Percentiles rank a stretch among this genome's conserved stretches.
Conservation (phyloP, 2,113 vertebrate genomes). For the Campylomormyrus tamandua region DNA sequence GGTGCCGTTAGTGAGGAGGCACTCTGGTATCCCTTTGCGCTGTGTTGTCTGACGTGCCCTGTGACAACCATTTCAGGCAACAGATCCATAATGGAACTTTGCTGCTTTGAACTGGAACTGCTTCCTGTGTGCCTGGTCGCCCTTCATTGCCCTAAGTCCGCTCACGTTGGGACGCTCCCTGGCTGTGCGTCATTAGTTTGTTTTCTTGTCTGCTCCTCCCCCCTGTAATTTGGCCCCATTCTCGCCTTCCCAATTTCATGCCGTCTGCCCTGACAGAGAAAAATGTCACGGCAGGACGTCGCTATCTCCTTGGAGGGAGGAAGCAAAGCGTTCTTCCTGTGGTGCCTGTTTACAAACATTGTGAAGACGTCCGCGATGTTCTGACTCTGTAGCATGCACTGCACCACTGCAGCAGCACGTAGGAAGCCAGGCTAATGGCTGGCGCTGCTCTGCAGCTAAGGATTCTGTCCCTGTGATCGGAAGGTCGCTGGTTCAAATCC, state of each 20-base stretch:
- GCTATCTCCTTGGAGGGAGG: neutral
- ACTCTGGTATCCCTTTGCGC: neutral
- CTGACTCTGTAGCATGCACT: neutral
- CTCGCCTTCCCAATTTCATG: constrained; percentile 4
- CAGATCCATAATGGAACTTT: neutral
- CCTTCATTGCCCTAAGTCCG: neutral
- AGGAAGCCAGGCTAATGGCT: neutral
- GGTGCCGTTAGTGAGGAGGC: neutral
- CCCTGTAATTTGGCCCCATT: neutral
- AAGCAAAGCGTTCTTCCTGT: neutral
- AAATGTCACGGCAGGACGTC: neutral
- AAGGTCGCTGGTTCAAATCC: neutral
- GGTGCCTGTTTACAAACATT: neutral
- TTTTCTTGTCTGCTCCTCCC: neutral
- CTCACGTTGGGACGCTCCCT: neutral
- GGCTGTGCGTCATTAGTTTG: neutral
- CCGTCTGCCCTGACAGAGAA: neutral
- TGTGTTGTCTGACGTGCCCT: neutral
- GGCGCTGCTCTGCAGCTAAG: neutral
- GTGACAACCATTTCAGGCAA: neutral
- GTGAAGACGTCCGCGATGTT: neutral
- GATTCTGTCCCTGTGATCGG: neutral
- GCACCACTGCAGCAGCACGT: neutral
- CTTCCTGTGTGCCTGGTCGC: neutral
- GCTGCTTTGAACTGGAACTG: neutral